Base-by-base conservation (phyloP, 2,113 vertebrate species). In the Rattus rattus region DNA sequence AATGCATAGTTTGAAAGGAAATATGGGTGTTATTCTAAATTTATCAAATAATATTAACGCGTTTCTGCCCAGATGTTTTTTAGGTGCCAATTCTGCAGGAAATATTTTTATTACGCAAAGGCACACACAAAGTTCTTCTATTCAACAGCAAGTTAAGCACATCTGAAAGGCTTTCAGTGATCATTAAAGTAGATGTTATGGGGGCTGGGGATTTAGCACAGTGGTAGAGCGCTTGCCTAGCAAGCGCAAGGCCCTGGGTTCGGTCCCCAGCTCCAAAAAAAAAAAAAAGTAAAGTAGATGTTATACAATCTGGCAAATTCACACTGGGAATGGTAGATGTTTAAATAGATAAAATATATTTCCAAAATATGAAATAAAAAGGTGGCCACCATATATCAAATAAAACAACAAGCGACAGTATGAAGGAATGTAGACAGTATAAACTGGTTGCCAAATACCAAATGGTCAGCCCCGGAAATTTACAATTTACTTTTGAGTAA, bases 121-220 rank as follows among this genome's bases (percentile, higher is more conserved):
- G 3, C 30, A 17, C 28, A 11, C 73, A 70, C 13, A 61, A 52
- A 93, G 83, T 54, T 28, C 28, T 63, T 89, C 33, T 95, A 5
- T 63, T 95, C 52, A 65, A 33, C 36, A 10, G 39, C 87, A 80
- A 88, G 49, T 39, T 49, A 92, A 95, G 1, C 63, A 70, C 39
- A 72, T n/a, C 6, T 94, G 76, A 24, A 92, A 95, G 24, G 72
- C 47, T 67, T 88, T 17, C 47, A 63, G 69, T 86, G 28, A 95
- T 91, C 33, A 90, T 90, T 92, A 94, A 87, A 88, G 36, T 28
- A 94, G 86, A 59, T 90, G 75, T 76, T 92, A 92, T 87, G 43
- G 43, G 43, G 43, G 43, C 3, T 43, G 43, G 43, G 43, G 43
- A 43, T 43, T 43, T 43, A 43, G 43, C 43, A 2, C 43, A 43